These are phyloP conservation scores for Venturia canescens DNA, from an alignment of 1,140 invertebrate species.

Conservation along the genomic window DNA sequence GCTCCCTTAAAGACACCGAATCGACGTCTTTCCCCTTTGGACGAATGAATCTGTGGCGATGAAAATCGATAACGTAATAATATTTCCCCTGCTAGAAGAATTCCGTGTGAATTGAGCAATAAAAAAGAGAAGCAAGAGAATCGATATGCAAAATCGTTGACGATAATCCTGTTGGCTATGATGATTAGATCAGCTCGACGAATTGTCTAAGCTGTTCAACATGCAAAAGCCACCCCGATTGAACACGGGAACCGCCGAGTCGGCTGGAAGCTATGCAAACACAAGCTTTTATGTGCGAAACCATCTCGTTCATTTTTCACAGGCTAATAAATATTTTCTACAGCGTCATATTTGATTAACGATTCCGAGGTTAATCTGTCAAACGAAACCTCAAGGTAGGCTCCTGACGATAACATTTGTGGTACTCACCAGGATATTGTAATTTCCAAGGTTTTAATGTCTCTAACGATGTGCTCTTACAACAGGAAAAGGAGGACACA, in stretches of 20 bases:
- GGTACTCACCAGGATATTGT: neutral
- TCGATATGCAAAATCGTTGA: slow-evolving; percentile 69
- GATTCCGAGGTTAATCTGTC: slow-evolving; percentile 61
- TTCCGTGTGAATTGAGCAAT: neutral
- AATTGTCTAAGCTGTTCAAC: slow-evolving; percentile 56
- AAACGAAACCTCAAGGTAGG: slow-evolving; percentile 45
- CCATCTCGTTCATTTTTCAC: slow-evolving; percentile 38
- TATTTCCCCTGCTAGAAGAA: neutral
- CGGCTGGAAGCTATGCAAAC: slow-evolving; percentile 61
- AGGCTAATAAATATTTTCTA: slow-evolving; percentile 65
- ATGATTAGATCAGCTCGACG: slow-evolving; percentile 62
- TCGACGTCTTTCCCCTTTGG: neutral
- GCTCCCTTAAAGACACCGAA: slow-evolving; percentile 3
- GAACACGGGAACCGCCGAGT: slow-evolving; percentile 58
- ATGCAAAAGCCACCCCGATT: slow-evolving; percentile 60
- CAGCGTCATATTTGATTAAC: slow-evolving; percentile 68
- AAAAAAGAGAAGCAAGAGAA: slow-evolving; percentile 54
- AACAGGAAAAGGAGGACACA: neutral
- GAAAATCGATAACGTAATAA: slow-evolving; percentile 32
- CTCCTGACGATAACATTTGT: slow-evolving; percentile 29
- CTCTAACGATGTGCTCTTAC: slow-evolving; percentile 26
- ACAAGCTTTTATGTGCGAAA: slow-evolving; percentile 61
- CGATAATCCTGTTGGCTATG: slow-evolving; percentile 60
- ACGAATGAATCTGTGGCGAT: slow-evolving; percentile 18
- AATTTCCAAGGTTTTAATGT: slow-evolving; percentile 9